Evolutionary conservation across 2,797 vertebrate genomes (phyloP).

Genomic region (Pipistrellus kuhlii): DNA sequence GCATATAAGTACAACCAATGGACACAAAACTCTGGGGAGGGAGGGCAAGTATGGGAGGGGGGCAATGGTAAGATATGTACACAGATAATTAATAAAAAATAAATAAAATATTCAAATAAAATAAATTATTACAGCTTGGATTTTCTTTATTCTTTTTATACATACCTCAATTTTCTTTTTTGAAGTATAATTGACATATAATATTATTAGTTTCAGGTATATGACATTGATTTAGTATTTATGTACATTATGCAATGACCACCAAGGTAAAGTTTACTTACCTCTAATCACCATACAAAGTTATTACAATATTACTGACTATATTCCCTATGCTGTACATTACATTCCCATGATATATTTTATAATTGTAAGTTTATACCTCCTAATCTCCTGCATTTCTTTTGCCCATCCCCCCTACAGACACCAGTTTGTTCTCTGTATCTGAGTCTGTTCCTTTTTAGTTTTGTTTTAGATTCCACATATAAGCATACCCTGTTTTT

Average conservation of each 20-base stretch:
- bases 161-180: conserved; percentile 17
- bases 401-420: background rate
- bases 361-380: background rate
- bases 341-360: background rate
- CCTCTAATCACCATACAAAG: background rate
- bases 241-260: background rate
- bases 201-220: background rate
- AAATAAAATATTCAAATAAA: too few relatives aligned
- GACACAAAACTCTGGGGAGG: too few relatives aligned
- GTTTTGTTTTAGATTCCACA: background rate
- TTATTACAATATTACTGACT: background rate
- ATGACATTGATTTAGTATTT: background rate
- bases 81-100: too few relatives aligned
- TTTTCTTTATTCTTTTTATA: conserved; percentile 34
- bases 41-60: too few relatives aligned
- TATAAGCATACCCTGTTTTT: background rate
- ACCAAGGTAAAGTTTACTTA: background rate
- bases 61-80: too few relatives aligned
- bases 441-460: background rate
- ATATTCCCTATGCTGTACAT: background rate
- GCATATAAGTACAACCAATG: too few relatives aligned
- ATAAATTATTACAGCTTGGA: background rate
- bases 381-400: background rate
- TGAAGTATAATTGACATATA: background rate
- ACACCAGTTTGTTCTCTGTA: background rate